Evolutionary conservation across 2,888 invertebrate species (phyloP).

Genomic region (Melieria omissa): DNA sequence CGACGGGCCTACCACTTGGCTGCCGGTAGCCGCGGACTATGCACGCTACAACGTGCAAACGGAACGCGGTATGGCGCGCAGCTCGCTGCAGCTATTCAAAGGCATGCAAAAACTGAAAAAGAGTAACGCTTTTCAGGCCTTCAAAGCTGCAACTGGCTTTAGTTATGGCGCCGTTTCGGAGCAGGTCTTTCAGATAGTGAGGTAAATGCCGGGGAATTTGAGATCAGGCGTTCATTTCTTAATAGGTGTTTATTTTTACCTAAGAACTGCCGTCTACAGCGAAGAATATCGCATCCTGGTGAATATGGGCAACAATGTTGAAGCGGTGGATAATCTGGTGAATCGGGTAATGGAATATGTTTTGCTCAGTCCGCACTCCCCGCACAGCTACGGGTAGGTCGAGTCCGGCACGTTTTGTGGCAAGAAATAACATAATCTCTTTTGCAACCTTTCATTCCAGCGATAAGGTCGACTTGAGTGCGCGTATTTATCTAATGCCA

Average conservation of each 20-base stretch:
- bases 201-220: conserved; percentile 41
- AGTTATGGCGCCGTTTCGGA: conserved; percentile 56
- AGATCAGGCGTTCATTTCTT: no score
- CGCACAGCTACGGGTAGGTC: conserved; percentile 54
- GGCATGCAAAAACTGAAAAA: conserved; percentile 68
- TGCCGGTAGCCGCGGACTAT: conserved; percentile 75
- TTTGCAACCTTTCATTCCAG: conserved; percentile 36
- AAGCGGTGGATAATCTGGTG: conserved; percentile 48
- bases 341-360: conserved; percentile 54
- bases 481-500: conserved; percentile 49
- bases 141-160: conserved; percentile 53
- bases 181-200: conserved; percentile 60
- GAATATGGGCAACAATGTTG: conserved; percentile 57
- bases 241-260: neutral
- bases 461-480: conserved; percentile 47
- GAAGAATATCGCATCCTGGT: conserved; percentile 59
- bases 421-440: no score
- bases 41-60: conserved; percentile 70
- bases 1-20: conserved; percentile 70
- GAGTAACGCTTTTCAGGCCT: conserved; percentile 61
- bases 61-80: conserved; percentile 68
- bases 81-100: conserved; percentile 73
- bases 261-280: conserved; percentile 48
- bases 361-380: conserved; percentile 53
- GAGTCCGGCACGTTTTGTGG: no score